Base-by-base conservation (phyloP, 30 jellyfish, hydroid and myxozoan species). In the Aurelia aurita complex sp. Pacific region DNA sequence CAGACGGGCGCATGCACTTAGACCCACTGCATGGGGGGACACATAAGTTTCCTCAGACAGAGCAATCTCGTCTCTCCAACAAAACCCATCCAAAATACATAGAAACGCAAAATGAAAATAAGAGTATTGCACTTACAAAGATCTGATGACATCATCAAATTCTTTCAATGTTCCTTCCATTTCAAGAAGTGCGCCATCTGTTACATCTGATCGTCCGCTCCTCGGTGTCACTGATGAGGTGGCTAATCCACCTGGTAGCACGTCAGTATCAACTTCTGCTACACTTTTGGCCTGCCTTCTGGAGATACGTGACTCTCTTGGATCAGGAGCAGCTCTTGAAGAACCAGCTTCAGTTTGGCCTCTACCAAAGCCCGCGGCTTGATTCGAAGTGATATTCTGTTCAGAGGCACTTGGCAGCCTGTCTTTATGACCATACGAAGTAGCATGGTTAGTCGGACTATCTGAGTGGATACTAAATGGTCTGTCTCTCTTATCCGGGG, bases 151-250 rank as follows among this genome's bases (percentile, higher is more conserved):
- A 18, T 86, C 89, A 54, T 86, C 95, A 67, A 86, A 76, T 62
- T 76, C 95, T 62, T 77, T 86, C 60, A 86, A 40, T 17, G 95
- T 86, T 64, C 95, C 95, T 51, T 86, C 95, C 95, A 86, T 86
- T 69, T 86, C 95, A 4, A 76, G 80, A 3, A 57, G 74, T 1
- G 95, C 85, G 2, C 36, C 84, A 5, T 16, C 63, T 0, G 72
- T 67, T 32, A 19, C 55, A n/a, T 36, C 51, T 50, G 69, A 57
- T 50, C 85, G 87, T 6, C 80, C 95, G 54, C 78, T 67, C 69
- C 93, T 62, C 32, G 93, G 93, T 19, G 93, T 84, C 43, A 84
- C 82, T 19, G 64, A 18, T 51, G 83, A 67, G 14, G 63, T 17
- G 11, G 75, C 80, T 71, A 79, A n/a, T 3, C 80, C 59, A 42